Conservation (phyloP, 2,113 vertebrate species). For the Mastomys coucha region DNA sequence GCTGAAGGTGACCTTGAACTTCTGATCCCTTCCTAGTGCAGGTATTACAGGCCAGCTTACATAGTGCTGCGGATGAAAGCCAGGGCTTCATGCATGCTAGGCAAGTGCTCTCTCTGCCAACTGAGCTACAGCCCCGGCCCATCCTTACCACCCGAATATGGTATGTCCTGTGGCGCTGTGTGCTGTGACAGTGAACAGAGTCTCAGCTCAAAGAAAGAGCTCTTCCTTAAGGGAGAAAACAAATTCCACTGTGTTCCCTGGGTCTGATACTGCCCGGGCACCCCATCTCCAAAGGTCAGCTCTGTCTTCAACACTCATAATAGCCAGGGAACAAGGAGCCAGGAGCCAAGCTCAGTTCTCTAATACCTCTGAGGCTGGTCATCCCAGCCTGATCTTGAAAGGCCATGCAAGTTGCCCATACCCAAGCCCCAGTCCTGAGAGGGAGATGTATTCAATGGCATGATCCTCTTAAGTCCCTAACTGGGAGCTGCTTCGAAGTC, state of each 20-base stretch:
- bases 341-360: not conserved
- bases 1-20: not conserved
- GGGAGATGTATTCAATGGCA: not conserved
- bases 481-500: not conserved
- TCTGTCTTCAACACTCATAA: not conserved
- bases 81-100: not conserved
- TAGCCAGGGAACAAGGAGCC: not conserved
- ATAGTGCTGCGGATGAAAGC: not conserved
- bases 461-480: not conserved
- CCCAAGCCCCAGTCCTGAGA: not conserved
- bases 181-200: not conserved
- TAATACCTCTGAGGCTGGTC: not conserved
- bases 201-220: not conserved
- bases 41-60: not conserved
- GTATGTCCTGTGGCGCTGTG: not conserved
- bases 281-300: not conserved
- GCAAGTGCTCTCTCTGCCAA: not conserved
- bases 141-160: not conserved
- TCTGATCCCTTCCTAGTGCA: not conserved
- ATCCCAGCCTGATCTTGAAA: not conserved
- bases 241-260: not conserved
- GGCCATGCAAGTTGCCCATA: fast-evolving
- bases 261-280: not conserved
- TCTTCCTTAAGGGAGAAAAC: not conserved
- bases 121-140: not conserved